phyloP scores from a whole-genome alignment of 2,888 invertebrate genomes.

The Tachina lurida region DNA sequence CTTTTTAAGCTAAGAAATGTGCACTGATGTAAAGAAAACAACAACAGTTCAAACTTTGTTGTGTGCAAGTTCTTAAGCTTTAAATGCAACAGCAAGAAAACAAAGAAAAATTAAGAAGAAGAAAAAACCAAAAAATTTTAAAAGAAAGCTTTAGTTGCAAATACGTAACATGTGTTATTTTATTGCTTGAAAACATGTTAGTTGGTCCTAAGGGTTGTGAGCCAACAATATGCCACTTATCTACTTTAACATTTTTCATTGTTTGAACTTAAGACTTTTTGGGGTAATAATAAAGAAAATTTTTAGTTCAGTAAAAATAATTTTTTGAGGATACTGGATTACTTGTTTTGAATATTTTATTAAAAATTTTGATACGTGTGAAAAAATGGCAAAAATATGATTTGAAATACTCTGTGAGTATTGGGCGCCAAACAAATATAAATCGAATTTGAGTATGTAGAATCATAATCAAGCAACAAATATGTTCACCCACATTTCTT shows the following conservation, averaged over 20 bases:
- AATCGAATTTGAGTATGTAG: no score
- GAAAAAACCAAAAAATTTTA: not conserved
- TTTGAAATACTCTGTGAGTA: no score
- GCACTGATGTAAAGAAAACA: slow-evolving; percentile 11
- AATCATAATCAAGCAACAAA: no score
- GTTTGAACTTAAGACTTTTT: not conserved
- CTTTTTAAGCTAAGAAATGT: slow-evolving; percentile 59
- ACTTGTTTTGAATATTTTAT: no score
- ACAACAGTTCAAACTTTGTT: slow-evolving; percentile 31
- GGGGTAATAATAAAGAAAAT: not conserved
- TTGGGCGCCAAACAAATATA: no score
- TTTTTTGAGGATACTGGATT: no score
- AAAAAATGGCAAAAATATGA: no score
- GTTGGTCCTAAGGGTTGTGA: not conserved
- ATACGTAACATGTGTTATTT: slow-evolving; percentile 46
- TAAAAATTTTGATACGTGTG: no score
- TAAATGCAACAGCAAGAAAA: slow-evolving; percentile 9
- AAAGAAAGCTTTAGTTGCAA: slow-evolving; percentile 1
- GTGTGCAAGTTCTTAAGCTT: slow-evolving; percentile 43
- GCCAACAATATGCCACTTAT: not conserved
- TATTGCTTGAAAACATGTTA: not conserved
- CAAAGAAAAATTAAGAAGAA: not conserved
- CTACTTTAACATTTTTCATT: not conserved
- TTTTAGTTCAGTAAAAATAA: no score
- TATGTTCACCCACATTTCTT: no score